Conservation (phyloP, 2,113 vertebrate species). For the Pseudorhombus dupliciocellatus region DNA sequence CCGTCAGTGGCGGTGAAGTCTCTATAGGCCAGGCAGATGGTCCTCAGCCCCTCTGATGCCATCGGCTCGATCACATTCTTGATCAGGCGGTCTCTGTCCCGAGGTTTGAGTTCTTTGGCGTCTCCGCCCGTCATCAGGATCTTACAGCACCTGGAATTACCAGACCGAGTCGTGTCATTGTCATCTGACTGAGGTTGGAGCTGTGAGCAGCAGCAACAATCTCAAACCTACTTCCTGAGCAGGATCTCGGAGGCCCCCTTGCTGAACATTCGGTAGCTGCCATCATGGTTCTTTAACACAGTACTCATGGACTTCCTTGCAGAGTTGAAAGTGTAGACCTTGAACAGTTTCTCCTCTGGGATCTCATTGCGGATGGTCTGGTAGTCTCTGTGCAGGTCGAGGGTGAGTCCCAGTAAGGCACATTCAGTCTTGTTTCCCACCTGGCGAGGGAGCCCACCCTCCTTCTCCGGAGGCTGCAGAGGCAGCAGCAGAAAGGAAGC, state of each 20-base stretch:
- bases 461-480: constrained; percentile 91
- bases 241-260: constrained; percentile 98
- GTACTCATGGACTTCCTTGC: constrained; percentile 99
- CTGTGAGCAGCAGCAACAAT: neutral
- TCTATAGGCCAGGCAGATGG: constrained; percentile 95
- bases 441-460: constrained; percentile 94
- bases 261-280: constrained; percentile 96
- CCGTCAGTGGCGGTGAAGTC: constrained; percentile 89
- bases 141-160: constrained; percentile 89
- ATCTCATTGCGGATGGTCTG: constrained; percentile 92
- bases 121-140: constrained; percentile 87
- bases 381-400: constrained; percentile 92
- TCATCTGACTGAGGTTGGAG: neutral
- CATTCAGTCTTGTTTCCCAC: constrained; percentile 99
- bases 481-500: constrained; percentile 6
- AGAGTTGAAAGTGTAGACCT: constrained; percentile 99
- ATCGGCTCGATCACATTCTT: constrained; percentile 95
- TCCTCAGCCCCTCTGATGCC: constrained; percentile 96
- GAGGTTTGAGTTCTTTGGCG: constrained; percentile 86
- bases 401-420: constrained; percentile 94
- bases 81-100: constrained; percentile 89
- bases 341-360: constrained; percentile 94
- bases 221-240: constrained; percentile 90
- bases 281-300: constrained; percentile 91
- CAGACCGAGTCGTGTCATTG: neutral